Evolutionary conservation across 2,888 invertebrate species (phyloP).

Genomic region (Lagria hirta): DNA sequence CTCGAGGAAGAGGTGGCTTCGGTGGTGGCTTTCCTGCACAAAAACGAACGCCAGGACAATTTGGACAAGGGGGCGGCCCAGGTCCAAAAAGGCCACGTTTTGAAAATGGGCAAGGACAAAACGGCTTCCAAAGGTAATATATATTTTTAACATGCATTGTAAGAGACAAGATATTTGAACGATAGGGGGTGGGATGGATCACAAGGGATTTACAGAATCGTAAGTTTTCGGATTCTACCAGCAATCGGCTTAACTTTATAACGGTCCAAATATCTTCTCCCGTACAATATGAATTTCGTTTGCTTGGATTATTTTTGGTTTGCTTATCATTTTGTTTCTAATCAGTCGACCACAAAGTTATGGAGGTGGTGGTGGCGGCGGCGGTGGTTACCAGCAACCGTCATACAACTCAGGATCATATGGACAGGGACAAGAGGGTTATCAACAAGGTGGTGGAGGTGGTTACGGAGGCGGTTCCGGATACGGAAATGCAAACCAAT

Average conservation of each 20-base stretch:
- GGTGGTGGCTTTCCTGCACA: conserved; percentile 32
- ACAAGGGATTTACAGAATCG: too few species aligned
- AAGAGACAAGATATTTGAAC: too few species aligned
- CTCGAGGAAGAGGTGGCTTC: conserved; percentile 31
- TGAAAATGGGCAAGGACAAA: conserved; percentile 41
- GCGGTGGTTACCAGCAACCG: conserved; percentile 29
- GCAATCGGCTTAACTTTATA: too few species aligned
- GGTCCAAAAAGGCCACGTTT: conserved; percentile 44
- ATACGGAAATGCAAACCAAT: too few species aligned
- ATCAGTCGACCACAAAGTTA: conserved; percentile 27
- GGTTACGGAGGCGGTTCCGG: too few species aligned
- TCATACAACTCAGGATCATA: conserved; percentile 34
- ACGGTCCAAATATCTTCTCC: too few species aligned
- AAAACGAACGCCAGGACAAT: conserved; percentile 36
- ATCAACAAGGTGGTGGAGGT: conserved; percentile 20
- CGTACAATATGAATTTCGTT: conserved; percentile 32
- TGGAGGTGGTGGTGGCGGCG: conserved; percentile 26
- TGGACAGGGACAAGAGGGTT: conserved; percentile 27
- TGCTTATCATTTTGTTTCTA: conserved; percentile 2
- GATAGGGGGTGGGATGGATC: too few species aligned
- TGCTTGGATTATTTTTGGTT: conserved; percentile 10
- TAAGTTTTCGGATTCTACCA: too few species aligned
- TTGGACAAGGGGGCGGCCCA: conserved; percentile 39
- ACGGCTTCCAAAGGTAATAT: conserved; percentile 45
- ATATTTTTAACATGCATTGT: too few species aligned